Evolutionary conservation across 2,797 vertebrate species (phyloP).

Genomic region (Hydrophis major): DNA sequence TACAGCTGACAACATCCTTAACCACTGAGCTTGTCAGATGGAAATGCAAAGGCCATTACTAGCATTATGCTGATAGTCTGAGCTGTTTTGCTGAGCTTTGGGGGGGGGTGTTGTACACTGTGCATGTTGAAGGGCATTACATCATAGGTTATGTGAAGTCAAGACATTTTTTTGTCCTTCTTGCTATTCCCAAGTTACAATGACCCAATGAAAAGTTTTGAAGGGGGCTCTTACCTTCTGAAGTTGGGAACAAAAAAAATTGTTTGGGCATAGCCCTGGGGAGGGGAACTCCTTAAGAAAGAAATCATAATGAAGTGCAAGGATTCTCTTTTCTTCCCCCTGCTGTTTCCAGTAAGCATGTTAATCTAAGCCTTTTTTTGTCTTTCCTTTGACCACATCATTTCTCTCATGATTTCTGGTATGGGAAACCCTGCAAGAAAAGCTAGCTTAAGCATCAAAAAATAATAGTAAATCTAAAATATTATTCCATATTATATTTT

Average conservation of each 20-base stretch:
- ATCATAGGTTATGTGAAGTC: not conserved
- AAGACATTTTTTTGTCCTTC: not conserved
- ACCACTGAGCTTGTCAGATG: not conserved
- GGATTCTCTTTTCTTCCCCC: not conserved
- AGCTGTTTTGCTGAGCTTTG: not conserved
- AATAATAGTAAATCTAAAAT: not conserved
- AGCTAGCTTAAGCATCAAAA: not conserved
- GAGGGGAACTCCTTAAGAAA: not conserved
- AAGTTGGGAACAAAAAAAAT: not conserved
- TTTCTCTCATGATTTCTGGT: not conserved
- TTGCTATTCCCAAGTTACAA: not conserved
- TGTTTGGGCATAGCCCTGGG: not conserved
- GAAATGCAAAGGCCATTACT: not conserved
- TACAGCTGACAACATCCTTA: not conserved
- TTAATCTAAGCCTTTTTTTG: not conserved
- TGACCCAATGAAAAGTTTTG: not conserved
- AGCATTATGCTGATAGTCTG: not conserved
- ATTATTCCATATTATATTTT: not conserved
- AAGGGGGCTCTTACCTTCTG: not conserved
- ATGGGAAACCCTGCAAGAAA: not conserved
- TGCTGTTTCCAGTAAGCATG: not conserved
- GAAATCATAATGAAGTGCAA: not conserved
- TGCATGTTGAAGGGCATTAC: not conserved
- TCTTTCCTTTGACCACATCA: not conserved
- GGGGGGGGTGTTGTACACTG: not conserved